Evolutionary conservation across 2,888 invertebrate genomes (phyloP), one percentile per base, ranked within the genome.

Genomic region (Noctua janthina): DNA sequence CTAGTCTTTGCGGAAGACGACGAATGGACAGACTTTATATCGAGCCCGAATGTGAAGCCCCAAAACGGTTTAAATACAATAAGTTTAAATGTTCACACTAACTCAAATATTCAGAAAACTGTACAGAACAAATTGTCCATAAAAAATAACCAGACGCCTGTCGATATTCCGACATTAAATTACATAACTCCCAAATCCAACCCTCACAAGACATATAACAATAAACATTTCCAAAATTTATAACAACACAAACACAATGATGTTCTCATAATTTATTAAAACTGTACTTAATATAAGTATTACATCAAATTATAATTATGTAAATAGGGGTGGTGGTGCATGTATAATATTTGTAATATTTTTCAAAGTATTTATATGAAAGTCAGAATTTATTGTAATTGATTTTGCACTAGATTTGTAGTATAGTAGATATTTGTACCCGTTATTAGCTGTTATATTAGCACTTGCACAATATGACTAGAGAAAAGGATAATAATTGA

Each of bases 171-270:
- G 8, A 93, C 94, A 39, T 91, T 97, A 80, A 97, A 96, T 89
- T 97, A 97, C 85, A 95, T 96, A 79, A 97, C 97, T 67, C 96
- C 97, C 1, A 97, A 97, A 92, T 92, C 95, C 11, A 93, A 91
- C 83, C 92, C 90, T 76, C 93, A 93, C 79, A 95, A 93, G 85
- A 88, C 94, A 69, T 95, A 94, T 81, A 95, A 94, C 77, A 95
- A 96, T 76, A 96, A 95, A 91, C 97, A 97, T 91, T 96, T 97
- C 87, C 96, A 97, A 94, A 97, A 97, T 91, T 97, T 97, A 97
- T 97, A 97, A 97, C 97, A 93, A 91, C 92, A 90, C 87, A 88
- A 81, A 81, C 73, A 90, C 71, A 87, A 90, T 73, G 86, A 88
- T 84, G 79, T 85, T 88, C 87, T 88, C 87, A 81, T 87, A 92